Evolutionary conservation across 35 echinoderm and acorn worm genomes (phyloP).

Genomic region (Anneissia japonica): DNA sequence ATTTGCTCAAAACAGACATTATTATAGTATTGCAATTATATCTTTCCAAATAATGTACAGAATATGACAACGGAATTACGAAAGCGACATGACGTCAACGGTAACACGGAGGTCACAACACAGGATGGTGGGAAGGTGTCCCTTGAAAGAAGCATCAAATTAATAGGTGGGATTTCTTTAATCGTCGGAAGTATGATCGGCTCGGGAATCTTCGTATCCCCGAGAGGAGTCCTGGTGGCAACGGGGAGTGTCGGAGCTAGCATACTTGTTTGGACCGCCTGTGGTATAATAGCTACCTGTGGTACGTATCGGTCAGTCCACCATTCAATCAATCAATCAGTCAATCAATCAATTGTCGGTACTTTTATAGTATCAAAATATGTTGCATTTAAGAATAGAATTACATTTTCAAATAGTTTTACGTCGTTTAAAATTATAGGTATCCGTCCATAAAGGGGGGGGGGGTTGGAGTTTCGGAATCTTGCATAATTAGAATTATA

Average conservation of each 20-base stretch:
- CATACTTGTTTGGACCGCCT: background rate
- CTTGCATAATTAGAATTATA: no score
- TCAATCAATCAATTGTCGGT: no score
- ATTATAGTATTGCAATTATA: no score
- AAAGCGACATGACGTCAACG: background rate
- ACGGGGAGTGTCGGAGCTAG: background rate
- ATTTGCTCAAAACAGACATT: no score
- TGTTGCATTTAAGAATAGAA: no score
- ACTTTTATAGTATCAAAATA: no score
- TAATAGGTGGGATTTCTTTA: background rate
- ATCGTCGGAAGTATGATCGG: constrained; percentile 6
- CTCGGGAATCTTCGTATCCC: constrained; percentile 4
- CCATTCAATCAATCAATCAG: no score
- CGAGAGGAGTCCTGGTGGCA: background rate
- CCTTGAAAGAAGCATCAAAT: background rate
- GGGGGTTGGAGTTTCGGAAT: no score
- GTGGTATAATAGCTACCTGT: background rate
- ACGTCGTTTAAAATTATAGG: no score
- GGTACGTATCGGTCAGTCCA: background rate
- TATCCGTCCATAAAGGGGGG: no score
- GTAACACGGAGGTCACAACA: background rate
- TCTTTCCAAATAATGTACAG: no score
- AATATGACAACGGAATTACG: background rate
- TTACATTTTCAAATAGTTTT: no score
- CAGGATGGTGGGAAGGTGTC: background rate